phyloP scores from a whole-genome alignment of 1,140 invertebrate species.

The Danaus melanippus region DNA sequence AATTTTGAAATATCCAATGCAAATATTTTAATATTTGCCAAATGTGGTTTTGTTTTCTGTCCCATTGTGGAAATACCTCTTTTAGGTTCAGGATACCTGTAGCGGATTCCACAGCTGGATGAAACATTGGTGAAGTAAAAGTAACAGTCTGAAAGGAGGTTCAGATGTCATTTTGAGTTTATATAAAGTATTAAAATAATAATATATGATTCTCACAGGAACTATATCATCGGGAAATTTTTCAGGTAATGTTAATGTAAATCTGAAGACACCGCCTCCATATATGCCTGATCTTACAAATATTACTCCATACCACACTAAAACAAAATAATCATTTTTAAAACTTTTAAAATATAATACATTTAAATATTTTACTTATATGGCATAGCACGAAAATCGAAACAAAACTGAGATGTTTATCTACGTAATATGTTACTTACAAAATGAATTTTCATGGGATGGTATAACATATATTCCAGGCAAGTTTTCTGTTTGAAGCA shows the following conservation, averaged over 20 bases:
- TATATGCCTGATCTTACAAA: slow-evolving; percentile 92
- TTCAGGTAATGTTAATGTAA: slow-evolving; percentile 87
- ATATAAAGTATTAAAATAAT: slow-evolving; percentile 30
- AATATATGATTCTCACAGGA: slow-evolving; percentile 76
- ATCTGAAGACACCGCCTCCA: slow-evolving; percentile 90
- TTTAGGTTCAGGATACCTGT: slow-evolving; percentile 84
- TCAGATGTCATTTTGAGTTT: too few relatives aligned
- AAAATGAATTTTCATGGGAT: slow-evolving; percentile 83
- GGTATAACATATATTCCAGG: slow-evolving; percentile 94
- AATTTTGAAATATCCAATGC: slow-evolving; percentile 85
- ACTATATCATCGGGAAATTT: slow-evolving; percentile 90
- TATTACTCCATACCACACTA: slow-evolving; percentile 95
- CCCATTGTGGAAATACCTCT: slow-evolving; percentile 89
- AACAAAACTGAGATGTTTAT: not conserved
- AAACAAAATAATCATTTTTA: slow-evolving; percentile 45
- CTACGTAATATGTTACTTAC: slow-evolving; percentile 73
- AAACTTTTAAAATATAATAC: not conserved
- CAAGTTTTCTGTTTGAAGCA: slow-evolving; percentile 87
- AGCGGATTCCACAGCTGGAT: slow-evolving; percentile 86
- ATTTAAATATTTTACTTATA: slow-evolving; percentile 2
- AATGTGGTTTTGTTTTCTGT: slow-evolving; percentile 84
- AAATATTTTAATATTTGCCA: slow-evolving; percentile 93
- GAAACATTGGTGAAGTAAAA: slow-evolving; percentile 90
- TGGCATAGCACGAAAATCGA: not conserved
- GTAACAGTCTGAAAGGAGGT: slow-evolving; percentile 78